These are phyloP conservation scores for Pteruthius melanotis DNA, from an alignment of 2,113 vertebrate genomes.

Conservation along the genomic window DNA sequence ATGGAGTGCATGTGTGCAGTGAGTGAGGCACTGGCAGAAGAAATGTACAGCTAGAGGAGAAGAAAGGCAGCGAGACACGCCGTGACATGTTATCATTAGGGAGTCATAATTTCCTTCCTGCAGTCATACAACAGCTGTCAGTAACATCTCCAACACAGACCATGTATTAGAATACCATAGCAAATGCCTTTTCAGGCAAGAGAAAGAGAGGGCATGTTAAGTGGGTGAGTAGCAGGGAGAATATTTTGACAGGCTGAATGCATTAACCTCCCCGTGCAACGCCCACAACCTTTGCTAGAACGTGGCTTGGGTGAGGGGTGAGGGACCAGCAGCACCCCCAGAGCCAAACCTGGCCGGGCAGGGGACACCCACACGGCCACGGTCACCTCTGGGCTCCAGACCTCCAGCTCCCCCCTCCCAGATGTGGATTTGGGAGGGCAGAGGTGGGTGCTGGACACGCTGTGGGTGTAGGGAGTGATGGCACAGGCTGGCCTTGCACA, in stretches of 20 bases:
- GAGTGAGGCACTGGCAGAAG: conserved; percentile 21
- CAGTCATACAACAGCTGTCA: conserved; percentile 76
- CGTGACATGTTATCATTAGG: conserved; percentile 76
- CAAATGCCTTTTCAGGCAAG: conserved; percentile 69
- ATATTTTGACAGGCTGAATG: conserved; percentile 67
- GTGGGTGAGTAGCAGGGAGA: conserved; percentile 50
- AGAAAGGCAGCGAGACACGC: conserved; percentile 61
- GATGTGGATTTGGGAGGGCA: neutral
- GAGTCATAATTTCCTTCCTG: conserved; percentile 72
- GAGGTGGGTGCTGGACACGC: rapidly evolving
- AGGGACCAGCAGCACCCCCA: neutral
- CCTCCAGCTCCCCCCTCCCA: neutral
- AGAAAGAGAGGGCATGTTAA: conserved; percentile 46
- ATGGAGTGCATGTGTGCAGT: conserved; percentile 8
- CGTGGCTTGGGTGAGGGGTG: neutral
- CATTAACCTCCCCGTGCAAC: conserved; percentile 28
- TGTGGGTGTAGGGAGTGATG: rapidly evolving
- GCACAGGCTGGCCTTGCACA: rapidly evolving
- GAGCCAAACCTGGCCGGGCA: neutral
- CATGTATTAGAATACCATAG: conserved; percentile 59
- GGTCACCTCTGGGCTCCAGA: neutral
- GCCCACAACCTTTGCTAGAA: conserved; percentile 50
- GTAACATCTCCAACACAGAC: conserved; percentile 63
- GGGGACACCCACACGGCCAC: rapidly evolving
- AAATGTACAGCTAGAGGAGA: conserved; percentile 46